Base-by-base conservation (phyloP, 1,140 invertebrate species). In the Sitobion miscanthi region DNA sequence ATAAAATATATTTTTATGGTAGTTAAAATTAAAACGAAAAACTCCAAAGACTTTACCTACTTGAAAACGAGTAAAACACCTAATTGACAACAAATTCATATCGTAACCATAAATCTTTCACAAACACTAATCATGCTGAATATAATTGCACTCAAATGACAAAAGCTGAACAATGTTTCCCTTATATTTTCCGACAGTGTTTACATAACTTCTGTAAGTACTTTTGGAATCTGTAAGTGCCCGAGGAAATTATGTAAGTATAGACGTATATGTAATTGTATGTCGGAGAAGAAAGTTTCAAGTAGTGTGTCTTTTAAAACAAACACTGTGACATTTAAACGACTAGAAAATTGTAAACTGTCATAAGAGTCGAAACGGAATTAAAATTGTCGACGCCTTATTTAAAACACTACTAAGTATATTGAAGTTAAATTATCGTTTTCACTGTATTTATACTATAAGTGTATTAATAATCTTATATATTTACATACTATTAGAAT, bases 161-260 rank as follows among this genome's bases (percentile, higher is more conserved):
- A 85, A 85, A 85, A 42, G 83, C 38, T 85, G 38, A 45, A 85
- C 38, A 42, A 45, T 42, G 38, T 85, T 85, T 42, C 38, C 9
- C 9, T 85, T 85, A 85, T 85, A 85, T 42, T 85, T 83, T 42
- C 83, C 3, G 3, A 85, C 38, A 85, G 2, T 85, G 8, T 85
- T 85, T 85, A 42, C 83, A 42, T 85, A 42, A 85, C 38, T 85
- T 42, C 42, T 42, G 83, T 42, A 85, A 42, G 83, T 42, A 85
- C 83, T 85, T 85, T 45, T 85, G 38, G 83, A 85, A 85, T 85
- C 83, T 85, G 35, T 45, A 42, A 42, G 83, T 85, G 83, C 83
- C 42, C 83, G 83, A 85, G 38, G 42, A 85, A 85, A 85, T 42
- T 85, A 21, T 85, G 23, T 11, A 25, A 42, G 38, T 85, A 77